phyloP scores from a whole-genome alignment of 2,797 vertebrate genomes.

The Monodelphis domestica region DNA sequence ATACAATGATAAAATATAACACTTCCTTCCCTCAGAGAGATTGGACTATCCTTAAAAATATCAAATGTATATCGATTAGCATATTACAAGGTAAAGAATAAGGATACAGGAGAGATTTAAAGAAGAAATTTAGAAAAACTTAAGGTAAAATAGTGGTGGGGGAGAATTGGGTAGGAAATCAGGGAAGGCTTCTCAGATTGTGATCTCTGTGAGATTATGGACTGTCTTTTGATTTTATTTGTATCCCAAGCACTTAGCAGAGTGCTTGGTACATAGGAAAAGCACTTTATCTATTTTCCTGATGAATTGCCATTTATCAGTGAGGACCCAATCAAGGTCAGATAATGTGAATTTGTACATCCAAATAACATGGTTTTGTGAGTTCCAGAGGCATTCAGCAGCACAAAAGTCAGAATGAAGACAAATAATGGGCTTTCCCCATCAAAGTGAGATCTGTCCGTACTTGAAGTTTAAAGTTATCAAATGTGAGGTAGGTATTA shows the following conservation, averaged over 20 bases:
- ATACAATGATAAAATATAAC: background rate
- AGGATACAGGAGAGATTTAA: background rate
- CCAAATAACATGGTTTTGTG: background rate
- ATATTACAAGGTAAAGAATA: background rate
- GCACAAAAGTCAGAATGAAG: background rate
- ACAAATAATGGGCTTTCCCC: background rate
- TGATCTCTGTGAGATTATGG: background rate
- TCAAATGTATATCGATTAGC: background rate
- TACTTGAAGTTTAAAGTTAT: background rate
- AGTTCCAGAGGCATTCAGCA: background rate
- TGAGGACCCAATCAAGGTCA: background rate
- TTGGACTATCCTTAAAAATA: background rate
- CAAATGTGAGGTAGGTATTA: background rate
- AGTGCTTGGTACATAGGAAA: background rate
- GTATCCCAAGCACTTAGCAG: background rate
- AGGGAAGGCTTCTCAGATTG: background rate
- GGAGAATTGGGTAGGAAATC: background rate
- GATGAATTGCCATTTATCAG: background rate
- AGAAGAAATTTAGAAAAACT: background rate
- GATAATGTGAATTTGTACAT: background rate
- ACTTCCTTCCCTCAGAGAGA: background rate
- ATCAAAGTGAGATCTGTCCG: background rate
- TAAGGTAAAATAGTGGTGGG: background rate
- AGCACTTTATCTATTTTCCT: background rate
- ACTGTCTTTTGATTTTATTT: background rate